Evolutionary conservation across 1,140 invertebrate genomes (phyloP).

Genomic region (Marisa cornuarietis): DNA sequence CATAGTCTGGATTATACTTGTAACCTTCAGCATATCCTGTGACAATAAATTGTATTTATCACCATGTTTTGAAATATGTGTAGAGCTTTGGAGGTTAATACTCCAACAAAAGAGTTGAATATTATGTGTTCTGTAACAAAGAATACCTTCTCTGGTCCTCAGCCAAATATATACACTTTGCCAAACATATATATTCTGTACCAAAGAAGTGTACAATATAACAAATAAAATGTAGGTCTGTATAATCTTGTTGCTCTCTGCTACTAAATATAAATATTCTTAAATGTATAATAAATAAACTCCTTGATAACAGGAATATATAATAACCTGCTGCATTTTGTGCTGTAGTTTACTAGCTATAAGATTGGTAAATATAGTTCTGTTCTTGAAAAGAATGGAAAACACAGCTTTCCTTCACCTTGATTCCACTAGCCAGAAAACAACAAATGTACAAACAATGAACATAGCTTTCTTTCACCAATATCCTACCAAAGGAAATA

Average conservation of each 20-base stretch:
- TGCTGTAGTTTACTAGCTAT: too few species aligned
- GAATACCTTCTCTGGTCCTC: neutral
- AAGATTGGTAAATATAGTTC: too few species aligned
- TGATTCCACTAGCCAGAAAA: too few species aligned
- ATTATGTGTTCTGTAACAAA: neutral
- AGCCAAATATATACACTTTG: too few species aligned
- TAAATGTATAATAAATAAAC: too few species aligned
- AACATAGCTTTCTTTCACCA: neutral
- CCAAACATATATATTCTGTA: neutral
- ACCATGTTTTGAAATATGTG: neutral
- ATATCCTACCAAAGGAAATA: neutral
- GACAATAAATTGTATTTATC: slow-evolving; percentile 18
- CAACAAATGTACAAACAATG: neutral
- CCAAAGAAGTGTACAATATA: neutral
- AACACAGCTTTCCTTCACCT: too few species aligned
- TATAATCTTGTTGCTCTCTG: neutral
- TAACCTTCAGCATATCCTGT: slow-evolving; percentile 68
- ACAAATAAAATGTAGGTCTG: too few species aligned
- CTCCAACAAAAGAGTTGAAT: neutral
- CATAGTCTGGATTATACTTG: slow-evolving; percentile 55
- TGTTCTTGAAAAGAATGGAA: too few species aligned
- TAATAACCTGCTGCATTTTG: too few species aligned
- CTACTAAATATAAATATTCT: neutral
- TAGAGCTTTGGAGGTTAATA: neutral
- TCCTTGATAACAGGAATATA: too few species aligned